These are phyloP conservation scores for Boleophthalmus pectinirostris DNA, from an alignment of 2,113 vertebrate genomes.

Conservation along the genomic window DNA sequence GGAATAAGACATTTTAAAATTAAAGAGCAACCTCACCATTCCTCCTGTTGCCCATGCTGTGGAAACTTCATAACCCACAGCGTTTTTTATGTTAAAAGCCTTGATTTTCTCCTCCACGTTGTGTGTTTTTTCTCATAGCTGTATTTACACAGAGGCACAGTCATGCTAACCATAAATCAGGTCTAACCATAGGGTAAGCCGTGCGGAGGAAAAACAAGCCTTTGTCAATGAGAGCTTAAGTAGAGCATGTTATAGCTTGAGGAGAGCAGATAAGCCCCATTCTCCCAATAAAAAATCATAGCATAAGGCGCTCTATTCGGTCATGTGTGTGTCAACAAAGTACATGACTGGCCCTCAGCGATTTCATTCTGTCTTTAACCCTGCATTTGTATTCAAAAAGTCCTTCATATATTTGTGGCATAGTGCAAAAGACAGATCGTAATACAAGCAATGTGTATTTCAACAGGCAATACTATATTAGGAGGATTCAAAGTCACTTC, in stretches of 20 bases:
- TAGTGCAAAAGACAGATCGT: neutral
- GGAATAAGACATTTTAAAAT: constrained; percentile 11
- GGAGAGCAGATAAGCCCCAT: neutral
- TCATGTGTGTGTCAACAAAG: constrained; percentile 3
- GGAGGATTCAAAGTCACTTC: neutral
- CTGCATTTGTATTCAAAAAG: neutral
- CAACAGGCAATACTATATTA: neutral
- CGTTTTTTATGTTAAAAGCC: neutral
- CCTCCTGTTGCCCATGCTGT: too few relatives aligned
- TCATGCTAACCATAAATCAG: constrained; percentile 22
- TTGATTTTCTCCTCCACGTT: constrained; percentile 3
- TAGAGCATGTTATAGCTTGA: constrained; percentile 14
- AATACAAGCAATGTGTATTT: neutral
- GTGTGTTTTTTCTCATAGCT: neutral
- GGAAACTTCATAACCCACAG: neutral
- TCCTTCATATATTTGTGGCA: neutral
- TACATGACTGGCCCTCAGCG: neutral
- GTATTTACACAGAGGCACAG: constrained; percentile 8
- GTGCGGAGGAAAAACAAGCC: constrained; percentile 10
- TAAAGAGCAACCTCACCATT: neutral
- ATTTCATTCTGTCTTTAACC: neutral
- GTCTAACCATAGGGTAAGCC: constrained; percentile 20
- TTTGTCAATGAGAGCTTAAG: neutral
- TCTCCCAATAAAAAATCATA: neutral
- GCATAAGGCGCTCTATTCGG: neutral